Percentiles rank a stretch among this genome's conserved stretches.
Evolutionary conservation across 2,113 vertebrate species (phyloP).

Genomic region (Anthoscopus minutus): DNA sequence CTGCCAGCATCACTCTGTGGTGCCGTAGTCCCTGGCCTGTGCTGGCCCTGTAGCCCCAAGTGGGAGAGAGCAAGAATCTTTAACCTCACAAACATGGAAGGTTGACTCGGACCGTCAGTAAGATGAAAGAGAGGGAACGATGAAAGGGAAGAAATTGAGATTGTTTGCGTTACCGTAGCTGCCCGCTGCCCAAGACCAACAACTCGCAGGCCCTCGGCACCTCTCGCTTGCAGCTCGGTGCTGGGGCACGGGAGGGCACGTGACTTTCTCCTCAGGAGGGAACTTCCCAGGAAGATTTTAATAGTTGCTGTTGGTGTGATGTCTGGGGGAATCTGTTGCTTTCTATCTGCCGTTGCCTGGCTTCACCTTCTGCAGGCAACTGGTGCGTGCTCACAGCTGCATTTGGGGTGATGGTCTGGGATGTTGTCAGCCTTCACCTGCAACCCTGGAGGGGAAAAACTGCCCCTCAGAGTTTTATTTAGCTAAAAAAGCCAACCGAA

Average conservation of each 20-base stretch:
- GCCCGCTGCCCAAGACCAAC: neutral
- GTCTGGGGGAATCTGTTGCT: neutral
- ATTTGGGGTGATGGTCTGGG: neutral
- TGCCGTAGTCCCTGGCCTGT: fast-evolving
- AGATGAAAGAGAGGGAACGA: neutral
- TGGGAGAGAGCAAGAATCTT: neutral
- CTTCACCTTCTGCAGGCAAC: neutral
- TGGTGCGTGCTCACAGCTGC: neutral
- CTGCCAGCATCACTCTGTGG: neutral
- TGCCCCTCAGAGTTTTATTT: neutral
- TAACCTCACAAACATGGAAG: neutral
- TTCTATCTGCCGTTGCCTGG: conserved; percentile 10
- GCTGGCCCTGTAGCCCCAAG: fast-evolving
- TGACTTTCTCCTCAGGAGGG: neutral
- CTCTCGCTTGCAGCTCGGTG: neutral
- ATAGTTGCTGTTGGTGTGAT: conserved; percentile 19
- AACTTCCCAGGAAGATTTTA: conserved; percentile 49
- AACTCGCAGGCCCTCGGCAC: neutral
- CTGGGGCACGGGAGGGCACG: neutral
- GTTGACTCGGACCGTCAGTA: neutral
- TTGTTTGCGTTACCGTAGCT: conserved; percentile 26
- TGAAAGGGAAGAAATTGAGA: conserved; percentile 25
- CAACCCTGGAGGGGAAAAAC: neutral
- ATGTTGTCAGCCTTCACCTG: neutral
- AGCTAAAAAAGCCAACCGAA: neutral